Evolutionary conservation across 2,797 vertebrate genomes (phyloP).

Genomic region (Sarcoramphus papa): DNA sequence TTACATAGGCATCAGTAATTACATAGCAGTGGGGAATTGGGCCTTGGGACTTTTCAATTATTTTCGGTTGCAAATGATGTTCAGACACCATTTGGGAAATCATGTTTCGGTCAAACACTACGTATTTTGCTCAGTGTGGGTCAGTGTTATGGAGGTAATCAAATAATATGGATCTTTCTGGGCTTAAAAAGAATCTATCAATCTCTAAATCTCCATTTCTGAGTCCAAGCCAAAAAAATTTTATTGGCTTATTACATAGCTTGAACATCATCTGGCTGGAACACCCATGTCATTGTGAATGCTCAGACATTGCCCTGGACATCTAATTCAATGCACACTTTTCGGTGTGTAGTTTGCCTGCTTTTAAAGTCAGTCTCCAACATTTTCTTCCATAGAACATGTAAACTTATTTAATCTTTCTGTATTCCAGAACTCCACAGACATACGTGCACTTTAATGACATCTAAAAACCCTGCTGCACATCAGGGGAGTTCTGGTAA

Average conservation of each 20-base stretch:
- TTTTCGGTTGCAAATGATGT: slow-evolving; percentile 31
- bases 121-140: background rate
- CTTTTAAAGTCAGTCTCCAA: background rate
- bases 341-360: background rate
- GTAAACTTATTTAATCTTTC: background rate
- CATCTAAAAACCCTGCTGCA: background rate
- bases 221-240: background rate
- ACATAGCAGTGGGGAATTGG: slow-evolving; percentile 5
- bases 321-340: background rate
- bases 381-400: background rate
- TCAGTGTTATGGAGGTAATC: background rate
- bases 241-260: background rate
- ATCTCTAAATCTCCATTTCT: background rate
- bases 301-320: background rate
- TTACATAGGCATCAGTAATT: slow-evolving; percentile 42
- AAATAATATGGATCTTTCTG: slow-evolving; percentile 14
- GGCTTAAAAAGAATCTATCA: background rate
- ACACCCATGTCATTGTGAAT: background rate
- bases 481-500: background rate
- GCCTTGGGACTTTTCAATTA: slow-evolving; percentile 24
- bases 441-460: background rate
- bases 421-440: background rate
- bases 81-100: slow-evolving; percentile 40
- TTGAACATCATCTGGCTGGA: background rate
- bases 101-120: slow-evolving; percentile 8